phyloP scores from a whole-genome alignment of 1,140 invertebrate genomes.

The Pogonomyrmex barbatus region DNA sequence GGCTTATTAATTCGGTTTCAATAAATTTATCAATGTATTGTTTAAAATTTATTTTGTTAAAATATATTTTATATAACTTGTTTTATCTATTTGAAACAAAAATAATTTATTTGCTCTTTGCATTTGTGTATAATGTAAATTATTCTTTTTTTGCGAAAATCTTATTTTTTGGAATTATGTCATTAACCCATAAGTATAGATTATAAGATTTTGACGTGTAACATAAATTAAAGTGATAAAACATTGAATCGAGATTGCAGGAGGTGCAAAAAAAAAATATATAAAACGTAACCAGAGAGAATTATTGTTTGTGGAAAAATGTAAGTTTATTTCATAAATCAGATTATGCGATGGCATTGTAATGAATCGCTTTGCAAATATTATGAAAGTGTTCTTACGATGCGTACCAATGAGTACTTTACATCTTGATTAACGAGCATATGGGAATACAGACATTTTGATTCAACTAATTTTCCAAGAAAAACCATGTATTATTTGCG shows the following conservation, averaged over 20 bases:
- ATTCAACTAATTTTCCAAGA: background rate
- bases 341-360: constrained; percentile 26
- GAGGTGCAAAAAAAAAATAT: background rate
- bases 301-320: constrained; percentile 19
- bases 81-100: no score
- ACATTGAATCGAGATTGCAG: background rate
- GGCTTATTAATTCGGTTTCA: no score
- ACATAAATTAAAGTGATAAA: constrained; percentile 6
- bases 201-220: background rate
- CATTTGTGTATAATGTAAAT: no score
- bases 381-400: background rate
- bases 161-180: background rate
- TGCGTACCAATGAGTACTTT: constrained; percentile 4
- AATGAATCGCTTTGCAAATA: constrained; percentile 8
- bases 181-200: background rate
- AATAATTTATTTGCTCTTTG: no score
- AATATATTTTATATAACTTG: no score
- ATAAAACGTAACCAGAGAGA: background rate
- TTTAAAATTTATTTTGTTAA: no score
- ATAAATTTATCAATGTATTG: no score
- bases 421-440: background rate
- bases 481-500: background rate
- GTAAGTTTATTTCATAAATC: constrained; percentile 26
- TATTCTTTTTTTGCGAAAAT: background rate
- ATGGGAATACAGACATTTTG: background rate